phyloP scores from a whole-genome alignment of 2,888 invertebrate genomes.

The Syrphus vitripennis region DNA sequence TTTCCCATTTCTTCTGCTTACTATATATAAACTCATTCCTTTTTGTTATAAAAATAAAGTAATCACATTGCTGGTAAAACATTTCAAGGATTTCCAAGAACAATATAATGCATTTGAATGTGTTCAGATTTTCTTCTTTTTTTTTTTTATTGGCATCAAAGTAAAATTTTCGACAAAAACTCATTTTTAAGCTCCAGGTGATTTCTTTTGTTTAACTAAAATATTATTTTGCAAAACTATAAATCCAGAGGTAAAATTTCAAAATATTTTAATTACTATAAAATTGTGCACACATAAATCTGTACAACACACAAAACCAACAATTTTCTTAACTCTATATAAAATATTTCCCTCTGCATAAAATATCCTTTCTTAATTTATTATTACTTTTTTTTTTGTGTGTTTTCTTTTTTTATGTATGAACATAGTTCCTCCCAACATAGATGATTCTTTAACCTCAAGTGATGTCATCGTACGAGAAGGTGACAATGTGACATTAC shows the following conservation, averaged over 20 bases:
- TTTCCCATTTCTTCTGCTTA: no score
- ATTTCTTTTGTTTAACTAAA: neutral
- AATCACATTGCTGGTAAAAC: no score
- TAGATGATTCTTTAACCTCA: slow-evolving; percentile 94
- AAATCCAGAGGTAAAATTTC: neutral
- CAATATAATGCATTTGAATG: no score
- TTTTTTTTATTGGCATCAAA: no score
- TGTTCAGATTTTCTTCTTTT: no score
- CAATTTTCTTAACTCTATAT: neutral
- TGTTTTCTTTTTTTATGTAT: slow-evolving; percentile 79
- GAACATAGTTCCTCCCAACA: slow-evolving; percentile 96
- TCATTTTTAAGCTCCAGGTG: neutral
- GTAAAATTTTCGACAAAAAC: no score
- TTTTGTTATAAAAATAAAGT: no score
- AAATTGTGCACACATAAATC: neutral
- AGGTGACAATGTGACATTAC: slow-evolving; percentile 93
- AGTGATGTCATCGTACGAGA: slow-evolving; percentile 95
- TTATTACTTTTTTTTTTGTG: slow-evolving; percentile 77
- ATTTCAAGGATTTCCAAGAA: no score
- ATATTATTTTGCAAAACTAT: no score
- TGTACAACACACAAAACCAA: neutral
- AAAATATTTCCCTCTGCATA: neutral
- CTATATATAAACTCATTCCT: no score
- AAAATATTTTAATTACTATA: neutral
- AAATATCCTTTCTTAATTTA: neutral